Evolutionary conservation across 1,140 invertebrate species (phyloP).

Genomic region (Ostrea edulis): DNA sequence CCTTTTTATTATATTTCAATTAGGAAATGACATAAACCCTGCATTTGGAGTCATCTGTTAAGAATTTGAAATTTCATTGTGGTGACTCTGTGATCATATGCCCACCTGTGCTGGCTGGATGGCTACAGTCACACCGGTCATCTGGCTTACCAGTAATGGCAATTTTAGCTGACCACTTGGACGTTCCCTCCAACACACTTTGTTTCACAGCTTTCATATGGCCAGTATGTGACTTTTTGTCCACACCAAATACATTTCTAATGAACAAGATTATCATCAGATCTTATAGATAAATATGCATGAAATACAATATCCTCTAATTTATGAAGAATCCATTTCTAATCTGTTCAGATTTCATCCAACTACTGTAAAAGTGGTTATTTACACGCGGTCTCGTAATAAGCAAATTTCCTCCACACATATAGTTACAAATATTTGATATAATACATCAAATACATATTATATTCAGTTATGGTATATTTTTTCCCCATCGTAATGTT

Average conservation of each 20-base stretch:
- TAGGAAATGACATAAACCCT: too few species aligned
- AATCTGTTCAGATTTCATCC: neutral
- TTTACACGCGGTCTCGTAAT: too few species aligned
- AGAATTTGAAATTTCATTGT: too few species aligned
- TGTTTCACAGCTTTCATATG: slow-evolving; percentile 98
- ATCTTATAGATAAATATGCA: slow-evolving; percentile 17
- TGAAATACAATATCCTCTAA: neutral
- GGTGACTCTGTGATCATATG: neutral
- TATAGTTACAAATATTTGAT: too few species aligned
- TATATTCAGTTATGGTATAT: too few species aligned
- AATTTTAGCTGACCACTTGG: slow-evolving; percentile 99
- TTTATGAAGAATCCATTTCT: neutral
- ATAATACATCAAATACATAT: too few species aligned
- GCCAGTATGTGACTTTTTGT: slow-evolving; percentile 99
- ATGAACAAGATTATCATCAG: slow-evolving; percentile 66
- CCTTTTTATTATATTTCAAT: too few species aligned
- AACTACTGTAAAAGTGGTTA: neutral
- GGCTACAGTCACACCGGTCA: neutral
- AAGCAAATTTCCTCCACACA: too few species aligned
- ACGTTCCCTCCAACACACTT: slow-evolving; percentile 99
- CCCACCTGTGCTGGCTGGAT: neutral
- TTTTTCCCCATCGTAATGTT: too few species aligned
- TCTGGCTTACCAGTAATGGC: slow-evolving; percentile 82
- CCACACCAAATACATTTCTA: slow-evolving; percentile 93
- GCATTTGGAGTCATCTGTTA: too few species aligned